Conservation (phyloP, 2,888 invertebrate genomes). For the Amphipyra tragopoginis region DNA sequence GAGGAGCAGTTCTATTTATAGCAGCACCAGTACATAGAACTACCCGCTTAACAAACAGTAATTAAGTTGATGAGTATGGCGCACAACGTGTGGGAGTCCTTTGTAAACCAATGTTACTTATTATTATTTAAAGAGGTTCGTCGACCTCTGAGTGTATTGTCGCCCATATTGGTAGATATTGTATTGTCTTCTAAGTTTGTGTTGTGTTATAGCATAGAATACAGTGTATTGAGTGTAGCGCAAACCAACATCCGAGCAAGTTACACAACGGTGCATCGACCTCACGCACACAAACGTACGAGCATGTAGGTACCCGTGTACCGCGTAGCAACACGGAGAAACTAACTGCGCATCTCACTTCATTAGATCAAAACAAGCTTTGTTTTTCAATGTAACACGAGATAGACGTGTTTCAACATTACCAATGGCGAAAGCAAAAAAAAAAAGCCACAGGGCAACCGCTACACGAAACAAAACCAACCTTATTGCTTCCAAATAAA, state of each 20-base stretch:
- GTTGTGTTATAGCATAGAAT: conserved; percentile 6
- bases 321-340: conserved; percentile 14
- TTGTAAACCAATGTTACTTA: conserved; percentile 4
- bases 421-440: conserved; percentile 33
- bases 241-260: conserved; percentile 5
- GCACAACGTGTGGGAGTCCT: not conserved
- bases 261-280: conserved; percentile 36
- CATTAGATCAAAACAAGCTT: conserved; percentile 40
- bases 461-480: conserved; percentile 1
- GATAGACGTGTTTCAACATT: conserved; percentile 29
- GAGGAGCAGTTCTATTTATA: conserved; percentile 3
- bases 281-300: conserved; percentile 10
- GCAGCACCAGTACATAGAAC: not conserved
- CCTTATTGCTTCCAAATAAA: not conserved
- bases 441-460: conserved; percentile 10
- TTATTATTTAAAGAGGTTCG: conserved; percentile 4
- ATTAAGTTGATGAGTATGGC: conserved; percentile 3
- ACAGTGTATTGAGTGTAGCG: conserved; percentile 8
- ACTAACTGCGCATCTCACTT: conserved; percentile 25
- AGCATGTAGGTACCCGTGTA: not conserved
- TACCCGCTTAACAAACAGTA: not conserved
- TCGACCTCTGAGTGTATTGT: conserved; percentile 4
- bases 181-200: not conserved
- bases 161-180: conserved; percentile 1
- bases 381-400: conserved; percentile 37